Evolutionary conservation across 2,797 vertebrate species (phyloP), one percentile per base, ranked within the genome.

Genomic region (Pelobates cultripes): DNA sequence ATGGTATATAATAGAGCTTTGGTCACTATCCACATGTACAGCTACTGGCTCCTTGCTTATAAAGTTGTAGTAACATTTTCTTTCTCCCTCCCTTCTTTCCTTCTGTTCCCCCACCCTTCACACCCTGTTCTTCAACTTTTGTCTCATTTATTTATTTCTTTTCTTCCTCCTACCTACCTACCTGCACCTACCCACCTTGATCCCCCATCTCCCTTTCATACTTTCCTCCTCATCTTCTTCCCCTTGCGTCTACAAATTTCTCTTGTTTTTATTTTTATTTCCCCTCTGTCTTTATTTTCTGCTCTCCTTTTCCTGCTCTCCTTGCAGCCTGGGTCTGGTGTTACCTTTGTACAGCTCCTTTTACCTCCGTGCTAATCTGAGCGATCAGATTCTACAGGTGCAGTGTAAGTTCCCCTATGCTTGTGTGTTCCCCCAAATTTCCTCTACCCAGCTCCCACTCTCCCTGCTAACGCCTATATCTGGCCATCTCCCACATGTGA

Each of bases 311-410:
- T 13, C 17, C 2, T 55, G 10, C 44, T 43, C 75, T 69, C n/a
- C 64, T 57, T 67, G 67, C 82, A 99, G 97, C 93, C 92, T 99
- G 88, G 97, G 97, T 87, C 92, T 99, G 90, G 97, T 99, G 86
- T 94, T 99, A 88, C 98, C 97, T 8, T 96, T 95, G 80, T 99
- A 99, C 92, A 97, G 97, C 87, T 97, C 96, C 84, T 98, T 96
- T 94, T 97, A 99, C 95, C 96, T 99, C 94, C 96, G 96, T 88
- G 97, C 97, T 90, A 98, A 98, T 91, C 95, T 99, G 89, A 99
- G 96, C 3, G 98, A 99, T 94, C 98, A 99, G 96, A 99, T 99
- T 90, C 97, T 99, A 68, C 98, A 99, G 94, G 98, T 98, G 90
- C 98, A 99, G 96, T 99, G 98, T 99, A 97, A 99, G 98, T 99